Percentiles rank a stretch among this genome's conserved stretches.
Evolutionary conservation across 2,797 vertebrate genomes (phyloP).

Genomic region (Pristis pectinata): DNA sequence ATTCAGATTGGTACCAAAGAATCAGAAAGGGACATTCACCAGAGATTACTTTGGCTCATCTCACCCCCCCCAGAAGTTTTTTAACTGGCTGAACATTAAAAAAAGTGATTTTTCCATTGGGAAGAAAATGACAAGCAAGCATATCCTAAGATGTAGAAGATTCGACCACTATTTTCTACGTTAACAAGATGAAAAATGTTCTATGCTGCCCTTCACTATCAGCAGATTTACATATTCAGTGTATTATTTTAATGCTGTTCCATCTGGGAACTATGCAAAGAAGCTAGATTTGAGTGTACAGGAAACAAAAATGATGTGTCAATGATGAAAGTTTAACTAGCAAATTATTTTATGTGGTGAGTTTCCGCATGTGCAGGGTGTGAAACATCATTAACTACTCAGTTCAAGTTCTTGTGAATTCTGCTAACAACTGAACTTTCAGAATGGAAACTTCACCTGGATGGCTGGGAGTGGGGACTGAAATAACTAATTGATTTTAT

Average conservation of each 20-base stretch:
- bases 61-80: too few relatives aligned
- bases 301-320: constrained; percentile 1
- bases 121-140: not conserved
- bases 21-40: not conserved
- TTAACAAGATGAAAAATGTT: not conserved
- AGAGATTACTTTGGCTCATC: not conserved
- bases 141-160: not conserved
- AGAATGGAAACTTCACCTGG: not conserved
- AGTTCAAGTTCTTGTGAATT: not conserved
- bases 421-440: not conserved
- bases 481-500: not conserved
- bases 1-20: too few relatives aligned
- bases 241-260: not conserved
- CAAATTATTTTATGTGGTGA: not conserved
- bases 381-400: not conserved
- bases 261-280: not conserved
- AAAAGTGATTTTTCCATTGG: not conserved
- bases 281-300: not conserved
- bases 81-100: not conserved
- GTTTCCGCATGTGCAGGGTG: not conserved
- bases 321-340: not conserved
- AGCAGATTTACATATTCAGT: not conserved
- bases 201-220: not conserved
- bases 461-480: not conserved
- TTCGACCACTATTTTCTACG: not conserved